Evolutionary conservation across 2,888 invertebrate genomes (phyloP).

Genomic region (Phyllotreta striolata): DNA sequence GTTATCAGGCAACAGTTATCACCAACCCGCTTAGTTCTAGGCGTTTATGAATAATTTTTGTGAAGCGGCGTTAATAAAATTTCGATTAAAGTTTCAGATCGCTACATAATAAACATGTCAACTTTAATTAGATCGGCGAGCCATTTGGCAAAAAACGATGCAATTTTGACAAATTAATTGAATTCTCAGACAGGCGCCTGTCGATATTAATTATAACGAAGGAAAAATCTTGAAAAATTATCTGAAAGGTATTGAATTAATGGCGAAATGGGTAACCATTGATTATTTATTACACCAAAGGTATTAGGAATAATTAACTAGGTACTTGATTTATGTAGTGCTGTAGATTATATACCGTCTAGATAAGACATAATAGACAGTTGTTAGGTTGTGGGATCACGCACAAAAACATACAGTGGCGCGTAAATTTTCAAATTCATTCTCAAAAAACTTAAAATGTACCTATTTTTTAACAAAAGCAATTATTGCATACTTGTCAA

Average conservation of each 20-base stretch:
- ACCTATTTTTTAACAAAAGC: too few relatives aligned
- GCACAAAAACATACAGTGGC: constrained; percentile 10
- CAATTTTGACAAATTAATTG: constrained; percentile 30
- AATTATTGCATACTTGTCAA: too few relatives aligned
- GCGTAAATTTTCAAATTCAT: neutral
- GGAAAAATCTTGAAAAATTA: constrained; percentile 27
- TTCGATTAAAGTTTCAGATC: constrained; percentile 12
- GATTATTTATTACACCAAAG: constrained; percentile 26
- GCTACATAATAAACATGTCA: constrained; percentile 26
- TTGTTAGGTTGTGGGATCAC: constrained; percentile 30
- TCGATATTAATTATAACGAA: constrained; percentile 20
- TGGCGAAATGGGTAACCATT: constrained; percentile 21
- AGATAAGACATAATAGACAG: constrained; percentile 34
- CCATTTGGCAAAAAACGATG: neutral
- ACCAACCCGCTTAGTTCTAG: too few relatives aligned
- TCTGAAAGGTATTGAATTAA: constrained; percentile 14
- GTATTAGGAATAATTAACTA: constrained; percentile 32
- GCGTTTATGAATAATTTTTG: neutral
- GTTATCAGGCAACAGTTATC: neutral
- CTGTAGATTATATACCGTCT: constrained; percentile 25
- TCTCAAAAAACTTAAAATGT: neutral
- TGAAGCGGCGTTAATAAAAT: neutral
- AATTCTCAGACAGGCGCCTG: constrained; percentile 25
- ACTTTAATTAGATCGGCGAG: constrained; percentile 14
- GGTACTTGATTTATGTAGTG: constrained; percentile 27